Conservation (phyloP, 2,888 invertebrate genomes). For the Lagria hirta region DNA sequence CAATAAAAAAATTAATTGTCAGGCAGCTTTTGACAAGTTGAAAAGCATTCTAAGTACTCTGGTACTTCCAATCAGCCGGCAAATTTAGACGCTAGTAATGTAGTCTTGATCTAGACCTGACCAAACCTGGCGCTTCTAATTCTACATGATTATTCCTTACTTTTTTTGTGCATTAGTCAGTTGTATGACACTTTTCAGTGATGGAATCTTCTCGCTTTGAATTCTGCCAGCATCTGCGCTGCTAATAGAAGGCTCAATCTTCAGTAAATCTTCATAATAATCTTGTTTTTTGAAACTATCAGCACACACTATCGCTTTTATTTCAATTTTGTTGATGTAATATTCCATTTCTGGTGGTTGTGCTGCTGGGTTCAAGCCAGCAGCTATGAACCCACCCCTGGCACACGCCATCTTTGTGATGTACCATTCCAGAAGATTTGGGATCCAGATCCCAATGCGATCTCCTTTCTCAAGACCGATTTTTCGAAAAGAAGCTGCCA, state of each 20-base stretch:
- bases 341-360: constrained; percentile 69
- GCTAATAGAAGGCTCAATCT: constrained; percentile 62
- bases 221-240: constrained; percentile 55
- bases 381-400: constrained; percentile 73
- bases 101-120: too few species aligned
- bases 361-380: constrained; percentile 78
- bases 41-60: too few species aligned
- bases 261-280: constrained; percentile 65
- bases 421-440: constrained; percentile 78
- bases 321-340: constrained; percentile 69
- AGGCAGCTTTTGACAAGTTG: too few species aligned
- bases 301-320: constrained; percentile 67
- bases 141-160: too few species aligned
- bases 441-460: constrained; percentile 76
- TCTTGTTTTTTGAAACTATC: constrained; percentile 64
- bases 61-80: too few species aligned
- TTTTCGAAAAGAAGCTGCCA: constrained; percentile 69
- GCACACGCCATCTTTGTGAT: constrained; percentile 69
- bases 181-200: constrained; percentile 15
- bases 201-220: constrained; percentile 54
- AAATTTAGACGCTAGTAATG: too few species aligned
- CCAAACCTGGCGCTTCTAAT: too few species aligned
- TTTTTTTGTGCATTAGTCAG: constrained; percentile 26
- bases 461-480: constrained; percentile 73
- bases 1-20: too few species aligned